phyloP scores from a whole-genome alignment of 2,888 invertebrate species.

The Conus canariensis region DNA sequence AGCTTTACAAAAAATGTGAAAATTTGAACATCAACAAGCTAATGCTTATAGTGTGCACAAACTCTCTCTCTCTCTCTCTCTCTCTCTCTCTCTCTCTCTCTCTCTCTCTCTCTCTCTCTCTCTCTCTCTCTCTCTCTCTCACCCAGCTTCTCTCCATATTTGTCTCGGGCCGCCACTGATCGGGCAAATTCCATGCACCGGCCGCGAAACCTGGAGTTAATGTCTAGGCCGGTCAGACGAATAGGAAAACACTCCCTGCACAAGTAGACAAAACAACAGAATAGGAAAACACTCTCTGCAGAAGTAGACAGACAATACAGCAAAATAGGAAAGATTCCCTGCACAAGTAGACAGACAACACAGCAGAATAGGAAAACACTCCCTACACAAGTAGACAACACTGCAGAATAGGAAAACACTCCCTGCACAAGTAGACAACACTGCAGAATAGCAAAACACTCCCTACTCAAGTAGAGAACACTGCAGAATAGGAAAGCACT shows the following conservation, averaged over 20 bases:
- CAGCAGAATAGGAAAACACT: slow-evolving; percentile 11
- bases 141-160: neutral
- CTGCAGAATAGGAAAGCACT: neutral
- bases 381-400: neutral
- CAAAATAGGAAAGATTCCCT: neutral
- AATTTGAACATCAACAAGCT: too few relatives aligned
- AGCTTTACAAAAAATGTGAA: too few relatives aligned
- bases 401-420: neutral
- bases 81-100: too few relatives aligned
- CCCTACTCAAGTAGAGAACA: neutral
- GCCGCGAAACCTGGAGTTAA: neutral
- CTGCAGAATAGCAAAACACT: too few relatives aligned
- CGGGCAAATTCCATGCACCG: slow-evolving; percentile 39
- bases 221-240: neutral
- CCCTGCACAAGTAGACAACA: too few relatives aligned
- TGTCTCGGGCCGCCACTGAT: slow-evolving; percentile 34
- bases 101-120: too few relatives aligned
- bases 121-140: neutral
- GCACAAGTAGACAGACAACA: too few relatives aligned
- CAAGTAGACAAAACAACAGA: too few relatives aligned
- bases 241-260: neutral
- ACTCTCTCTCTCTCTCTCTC: too few relatives aligned
- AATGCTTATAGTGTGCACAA: too few relatives aligned
- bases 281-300: too few relatives aligned
- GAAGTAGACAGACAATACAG: too few relatives aligned